Base-by-base conservation (phyloP, 30 jellyfish, hydroid and myxozoan species). In the Chrysaora quinquecirrha region DNA sequence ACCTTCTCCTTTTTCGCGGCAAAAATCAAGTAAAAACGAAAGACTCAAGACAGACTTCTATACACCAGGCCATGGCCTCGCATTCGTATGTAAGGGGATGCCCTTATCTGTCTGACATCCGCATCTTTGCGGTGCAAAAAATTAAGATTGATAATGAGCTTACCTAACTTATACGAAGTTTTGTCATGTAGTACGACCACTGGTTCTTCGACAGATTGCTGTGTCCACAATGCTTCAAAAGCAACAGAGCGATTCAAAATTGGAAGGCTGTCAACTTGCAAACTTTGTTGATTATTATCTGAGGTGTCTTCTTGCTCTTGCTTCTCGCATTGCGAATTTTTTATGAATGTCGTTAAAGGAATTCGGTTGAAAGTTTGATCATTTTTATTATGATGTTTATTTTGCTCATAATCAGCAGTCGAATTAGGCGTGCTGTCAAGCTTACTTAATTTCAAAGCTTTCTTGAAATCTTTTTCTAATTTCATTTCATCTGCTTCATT, bases 181-280 rank as follows among this genome's bases (percentile, higher is more conserved):
- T 66, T 70, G 35, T 87, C 96, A 47, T 70, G 90, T 0, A 82
- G 67, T 7, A 87, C 52, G 3, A 94, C 88, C 14, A 28, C 3
- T 22, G 99, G 97, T 60, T 87, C 96, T 31, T 87, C 96, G 23
- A 96, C 97, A 18, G 99, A 89, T 64, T 27, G 76, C 71, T 95
- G 95, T 30, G 88, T 87, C 99, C 99, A 94, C 85, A 94, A 60
- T 4, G 97, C 96, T 50, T 87, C 96, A 69, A 94, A 94, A 1
- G 92, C 97, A 1, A 76, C 87, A 24, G 96, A 87, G 18, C 89
- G 96, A 32, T 83, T 83, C 70, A 83, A 14, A 58, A 16, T 20
- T 9, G 68, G 68, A 52, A 52, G 12, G 29, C 4, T 19, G 27
- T 52, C 3, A 25, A 20, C 68, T 10, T 12, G 68, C 12, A 16